These are phyloP conservation scores for Theropithecus gelada DNA, from an alignment of 2,113 vertebrate genomes.

Conservation along the genomic window DNA sequence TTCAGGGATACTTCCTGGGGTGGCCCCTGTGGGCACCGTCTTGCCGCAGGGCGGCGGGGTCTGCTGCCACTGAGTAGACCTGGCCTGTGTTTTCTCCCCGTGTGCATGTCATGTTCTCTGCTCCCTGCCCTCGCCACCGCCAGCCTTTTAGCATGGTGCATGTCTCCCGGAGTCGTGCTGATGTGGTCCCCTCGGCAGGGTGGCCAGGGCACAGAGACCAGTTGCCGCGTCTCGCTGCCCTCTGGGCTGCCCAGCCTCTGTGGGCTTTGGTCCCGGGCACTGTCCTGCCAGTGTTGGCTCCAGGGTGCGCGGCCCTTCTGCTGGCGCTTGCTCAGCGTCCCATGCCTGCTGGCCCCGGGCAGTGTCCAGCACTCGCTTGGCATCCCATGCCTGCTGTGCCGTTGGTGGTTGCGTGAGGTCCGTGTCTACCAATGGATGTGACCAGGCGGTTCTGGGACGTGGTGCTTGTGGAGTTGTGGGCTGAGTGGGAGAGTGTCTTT, in stretches of 20 bases:
- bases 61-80: not conserved
- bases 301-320: accelerated
- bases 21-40: accelerated
- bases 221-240: not conserved
- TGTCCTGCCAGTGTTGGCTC: not conserved
- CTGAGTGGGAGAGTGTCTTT: not conserved
- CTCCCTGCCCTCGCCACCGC: accelerated
- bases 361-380: not conserved
- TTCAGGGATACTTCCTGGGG: accelerated
- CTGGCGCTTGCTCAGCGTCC: too few species aligned
- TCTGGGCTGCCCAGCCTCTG: not conserved
- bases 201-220: not conserved
- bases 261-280: not conserved
- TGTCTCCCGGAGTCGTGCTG: not conserved
- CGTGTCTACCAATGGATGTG: accelerated
- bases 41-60: accelerated
- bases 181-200: not conserved
- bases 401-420: not conserved
- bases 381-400: not conserved
- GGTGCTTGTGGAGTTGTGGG: not conserved
- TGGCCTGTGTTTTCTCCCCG: accelerated
- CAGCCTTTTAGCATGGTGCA: too few species aligned
- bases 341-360: too few species aligned
- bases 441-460: accelerated
- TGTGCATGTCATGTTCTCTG: accelerated